Base-by-base conservation (phyloP, 2,888 invertebrate species). In the Siphlonurus alternatus region DNA sequence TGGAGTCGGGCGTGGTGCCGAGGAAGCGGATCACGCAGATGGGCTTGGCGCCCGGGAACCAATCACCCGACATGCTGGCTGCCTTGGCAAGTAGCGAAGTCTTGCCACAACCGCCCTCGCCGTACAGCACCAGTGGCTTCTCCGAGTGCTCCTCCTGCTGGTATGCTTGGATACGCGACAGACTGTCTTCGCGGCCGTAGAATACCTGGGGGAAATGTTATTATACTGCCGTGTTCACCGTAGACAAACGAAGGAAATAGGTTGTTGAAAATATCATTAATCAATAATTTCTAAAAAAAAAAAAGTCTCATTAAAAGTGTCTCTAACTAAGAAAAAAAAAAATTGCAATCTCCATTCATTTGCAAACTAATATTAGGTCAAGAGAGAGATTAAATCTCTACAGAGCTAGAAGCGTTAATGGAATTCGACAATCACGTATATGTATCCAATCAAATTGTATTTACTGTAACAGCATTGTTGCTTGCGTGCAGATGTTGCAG, bases 21-120 rank as follows among this genome's bases (percentile, higher is more conserved):
- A 98, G 81, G 75, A 97, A 98, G 67, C 97, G 79, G 65, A 97
- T 84, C 66, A 96, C 83, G 74, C 92, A 88, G 22, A 95, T 85
- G 0, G 96, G 94, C 63, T 86, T 84, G 1, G 83, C 84, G 0
- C 83, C 85, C 22, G 80, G 78, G 67, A 88, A 87, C 89, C 89
- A 92, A 61, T 80, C 82, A 53, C 79, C 82, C 7, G 85, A 80
- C 75, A 89, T 81, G 23, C 90, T 88, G 0, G 95, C 93, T 66
- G 91, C 89, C 76, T 95, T 95, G 0, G 98, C 89, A 65, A 98
- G 78, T 0, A 98, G 79, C 20, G 97, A 97, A 0, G 98, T 98
- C 76, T 99, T 99, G 0, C 98, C 98, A 73, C 97, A 97, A 56
- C 98, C 98, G 72, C 96, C 93, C 76, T 93, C 93, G 51, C 98